These are phyloP conservation scores for Catocala nupta DNA, from an alignment of 2,888 invertebrate species.

Conservation along the genomic window DNA sequence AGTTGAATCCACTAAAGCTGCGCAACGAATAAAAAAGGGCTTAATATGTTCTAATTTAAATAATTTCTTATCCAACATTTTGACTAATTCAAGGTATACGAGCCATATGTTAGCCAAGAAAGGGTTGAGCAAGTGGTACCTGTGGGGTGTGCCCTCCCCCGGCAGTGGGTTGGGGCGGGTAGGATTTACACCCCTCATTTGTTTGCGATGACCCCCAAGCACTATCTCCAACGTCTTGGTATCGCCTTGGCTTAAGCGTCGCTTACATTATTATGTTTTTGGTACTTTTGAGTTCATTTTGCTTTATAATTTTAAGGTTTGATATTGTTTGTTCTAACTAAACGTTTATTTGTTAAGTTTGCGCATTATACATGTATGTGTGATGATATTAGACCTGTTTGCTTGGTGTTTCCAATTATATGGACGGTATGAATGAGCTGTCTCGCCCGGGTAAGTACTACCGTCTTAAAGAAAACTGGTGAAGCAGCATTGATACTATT, in stretches of 20 bases:
- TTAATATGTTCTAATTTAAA: background rate
- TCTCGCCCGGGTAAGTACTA: too few relatives aligned
- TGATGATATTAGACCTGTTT: too few relatives aligned
- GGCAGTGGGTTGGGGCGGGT: conserved; percentile 54
- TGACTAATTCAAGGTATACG: conserved; percentile 44
- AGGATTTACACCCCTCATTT: conserved; percentile 90
- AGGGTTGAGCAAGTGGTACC: conserved; percentile 84
- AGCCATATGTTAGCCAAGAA: conserved; percentile 84
- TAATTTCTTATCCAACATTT: conserved; percentile 45
- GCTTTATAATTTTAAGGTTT: conserved; percentile 30
- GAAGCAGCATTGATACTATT: too few relatives aligned
- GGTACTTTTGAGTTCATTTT: conserved; percentile 41
- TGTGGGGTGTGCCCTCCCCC: conserved; percentile 57
- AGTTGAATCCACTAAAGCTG: too few relatives aligned
- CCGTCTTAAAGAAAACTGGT: too few relatives aligned
- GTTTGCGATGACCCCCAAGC: conserved; percentile 89
- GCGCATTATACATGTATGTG: too few relatives aligned
- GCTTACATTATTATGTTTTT: conserved; percentile 65
- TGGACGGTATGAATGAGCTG: too few relatives aligned
- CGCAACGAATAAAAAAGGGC: too few relatives aligned
- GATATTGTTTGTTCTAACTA: conserved; percentile 8
- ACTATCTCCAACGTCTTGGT: conserved; percentile 78
- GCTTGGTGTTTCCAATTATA: too few relatives aligned
- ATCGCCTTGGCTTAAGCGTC: conserved; percentile 72
- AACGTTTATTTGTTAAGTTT: too few relatives aligned